phyloP scores from a whole-genome alignment of 2,797 vertebrate species.

The Channa striata region DNA sequence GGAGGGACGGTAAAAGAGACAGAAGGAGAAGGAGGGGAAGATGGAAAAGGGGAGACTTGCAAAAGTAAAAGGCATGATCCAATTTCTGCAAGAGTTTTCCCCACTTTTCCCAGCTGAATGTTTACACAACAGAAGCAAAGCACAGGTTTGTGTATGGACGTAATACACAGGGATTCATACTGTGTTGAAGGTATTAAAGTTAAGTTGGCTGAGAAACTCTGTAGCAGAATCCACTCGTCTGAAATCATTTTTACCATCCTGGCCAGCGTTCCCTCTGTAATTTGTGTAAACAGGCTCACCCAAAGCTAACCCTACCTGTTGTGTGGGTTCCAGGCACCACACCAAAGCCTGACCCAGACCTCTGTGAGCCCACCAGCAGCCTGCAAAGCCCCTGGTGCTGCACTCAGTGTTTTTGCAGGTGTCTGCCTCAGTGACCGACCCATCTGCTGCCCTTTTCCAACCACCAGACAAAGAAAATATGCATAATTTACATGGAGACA shows the following conservation, averaged over 20 bases:
- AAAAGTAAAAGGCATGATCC: conserved; percentile 28
- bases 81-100: conserved; percentile 31
- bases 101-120: conserved; percentile 20
- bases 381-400: conserved; percentile 28
- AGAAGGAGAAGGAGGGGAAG: conserved; percentile 16
- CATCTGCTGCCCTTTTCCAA: conserved; percentile 47
- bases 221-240: conserved; percentile 16
- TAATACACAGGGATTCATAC: not conserved
- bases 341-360: conserved; percentile 31
- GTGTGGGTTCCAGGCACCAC: conserved; percentile 52
- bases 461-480: not conserved
- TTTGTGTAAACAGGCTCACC: conserved; percentile 26
- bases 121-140: conserved; percentile 39
- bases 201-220: conserved; percentile 16
- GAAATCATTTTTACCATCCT: conserved; percentile 14
- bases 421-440: conserved; percentile 48
- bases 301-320: conserved; percentile 34
- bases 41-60: conserved; percentile 20
- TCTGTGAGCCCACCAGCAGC: conserved; percentile 48
- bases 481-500: conserved; percentile 7
- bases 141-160: conserved; percentile 10
- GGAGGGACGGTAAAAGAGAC: conserved; percentile 28
- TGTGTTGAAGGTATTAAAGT: conserved; percentile 28
- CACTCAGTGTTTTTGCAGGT: conserved; percentile 72
- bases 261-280: conserved; percentile 15